Conservation (phyloP, 2,797 vertebrate species). For the Catostomus latipinnis region DNA sequence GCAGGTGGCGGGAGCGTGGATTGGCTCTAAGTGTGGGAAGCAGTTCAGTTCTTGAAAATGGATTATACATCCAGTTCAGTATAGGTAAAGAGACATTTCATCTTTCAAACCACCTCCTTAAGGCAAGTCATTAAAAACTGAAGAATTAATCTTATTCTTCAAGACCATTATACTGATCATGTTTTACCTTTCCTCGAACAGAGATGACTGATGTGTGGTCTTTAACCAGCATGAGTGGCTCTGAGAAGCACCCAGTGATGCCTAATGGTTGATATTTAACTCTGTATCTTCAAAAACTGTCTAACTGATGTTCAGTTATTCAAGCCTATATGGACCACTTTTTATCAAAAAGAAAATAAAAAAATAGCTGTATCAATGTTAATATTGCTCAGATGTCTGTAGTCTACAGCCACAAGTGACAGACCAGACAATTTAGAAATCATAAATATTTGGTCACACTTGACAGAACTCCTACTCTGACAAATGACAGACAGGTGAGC, state of each 20-base stretch:
- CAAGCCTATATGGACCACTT: too few species aligned
- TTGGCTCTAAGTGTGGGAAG: conserved; percentile 75
- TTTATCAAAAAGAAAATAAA: too few species aligned
- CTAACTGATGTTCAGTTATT: conserved; percentile 22
- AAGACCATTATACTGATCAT: background rate
- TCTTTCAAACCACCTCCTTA: background rate
- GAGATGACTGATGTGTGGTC: conserved; percentile 77
- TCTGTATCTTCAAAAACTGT: background rate
- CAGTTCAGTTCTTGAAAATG: conserved; percentile 68
- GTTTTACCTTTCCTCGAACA: conserved; percentile 50
- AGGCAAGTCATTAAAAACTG: background rate
- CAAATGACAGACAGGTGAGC: too few species aligned
- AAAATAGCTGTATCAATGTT: too few species aligned
- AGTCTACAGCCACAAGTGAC: too few species aligned
- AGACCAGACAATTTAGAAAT: too few species aligned
- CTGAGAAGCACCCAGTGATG: background rate
- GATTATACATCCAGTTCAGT: conserved; percentile 81
- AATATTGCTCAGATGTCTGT: too few species aligned
- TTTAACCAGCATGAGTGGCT: conserved; percentile 68
- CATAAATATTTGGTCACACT: too few species aligned
- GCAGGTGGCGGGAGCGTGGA: conserved; percentile 83
- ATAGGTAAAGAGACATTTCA: conserved; percentile 69
- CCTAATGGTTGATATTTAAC: conserved; percentile 19
- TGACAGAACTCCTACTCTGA: too few species aligned
- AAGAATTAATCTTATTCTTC: conserved; percentile 4